Conservation (phyloP, 2,113 vertebrate genomes). For the Elgaria multicarinata region DNA sequence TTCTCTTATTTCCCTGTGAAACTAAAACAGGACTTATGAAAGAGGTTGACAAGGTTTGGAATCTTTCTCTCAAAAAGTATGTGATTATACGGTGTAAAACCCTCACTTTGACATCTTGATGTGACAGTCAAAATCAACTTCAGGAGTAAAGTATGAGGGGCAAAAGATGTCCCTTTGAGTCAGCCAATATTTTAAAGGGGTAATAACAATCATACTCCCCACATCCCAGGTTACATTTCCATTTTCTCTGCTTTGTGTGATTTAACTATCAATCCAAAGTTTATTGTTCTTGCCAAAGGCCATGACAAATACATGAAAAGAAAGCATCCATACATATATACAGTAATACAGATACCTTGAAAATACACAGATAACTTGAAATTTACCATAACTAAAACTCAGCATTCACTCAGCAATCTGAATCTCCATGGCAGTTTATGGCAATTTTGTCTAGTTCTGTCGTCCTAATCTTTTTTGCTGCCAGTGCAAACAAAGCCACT, state of each 20-base stretch:
- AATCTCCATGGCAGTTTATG: too few species aligned
- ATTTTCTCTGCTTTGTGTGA: background rate
- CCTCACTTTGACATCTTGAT: fast-evolving
- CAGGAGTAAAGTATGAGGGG: fast-evolving
- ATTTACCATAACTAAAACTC: too few species aligned
- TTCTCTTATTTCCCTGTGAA: background rate
- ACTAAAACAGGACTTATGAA: background rate
- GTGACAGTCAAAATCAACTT: fast-evolving
- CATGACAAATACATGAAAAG: too few species aligned
- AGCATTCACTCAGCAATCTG: too few species aligned
- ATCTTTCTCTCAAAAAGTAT: background rate
- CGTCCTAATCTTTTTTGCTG: too few species aligned
- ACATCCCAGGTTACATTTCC: slow-evolving; percentile 21
- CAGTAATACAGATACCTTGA: too few species aligned
- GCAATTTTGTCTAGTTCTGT: too few species aligned
- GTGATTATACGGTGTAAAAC: background rate
- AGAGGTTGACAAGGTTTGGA: background rate
- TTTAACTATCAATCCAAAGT: background rate
- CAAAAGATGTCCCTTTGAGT: background rate
- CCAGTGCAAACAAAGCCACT: too few species aligned
- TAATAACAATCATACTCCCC: background rate
- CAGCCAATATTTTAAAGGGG: slow-evolving; percentile 31
- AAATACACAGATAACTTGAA: too few species aligned
- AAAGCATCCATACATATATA: too few species aligned
- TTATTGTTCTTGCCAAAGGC: too few species aligned